Conservation (phyloP, 2,113 vertebrate species). For the Zapus hudsonius region DNA sequence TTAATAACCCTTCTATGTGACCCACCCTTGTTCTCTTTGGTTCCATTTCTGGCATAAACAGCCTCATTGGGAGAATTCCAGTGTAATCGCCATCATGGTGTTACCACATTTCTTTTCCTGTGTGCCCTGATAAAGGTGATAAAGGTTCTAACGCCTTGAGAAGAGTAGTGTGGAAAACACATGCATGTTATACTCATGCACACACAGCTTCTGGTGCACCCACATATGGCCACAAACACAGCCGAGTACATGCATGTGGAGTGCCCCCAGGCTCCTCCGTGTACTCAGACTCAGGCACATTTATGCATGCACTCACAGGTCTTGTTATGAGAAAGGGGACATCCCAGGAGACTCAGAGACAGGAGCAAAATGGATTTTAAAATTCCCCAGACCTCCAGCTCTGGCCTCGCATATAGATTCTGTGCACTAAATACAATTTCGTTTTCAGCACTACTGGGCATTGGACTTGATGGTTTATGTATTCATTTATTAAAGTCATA, state of each 20-base stretch:
- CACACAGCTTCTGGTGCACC: neutral
- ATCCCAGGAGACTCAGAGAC: neutral
- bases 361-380: neutral
- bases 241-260: neutral
- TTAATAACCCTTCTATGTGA: neutral
- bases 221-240: neutral
- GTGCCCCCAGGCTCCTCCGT: no score
- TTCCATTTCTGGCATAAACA: neutral
- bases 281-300: neutral
- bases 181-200: neutral
- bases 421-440: conserved; percentile 6
- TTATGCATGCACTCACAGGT: neutral
- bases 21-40: fast-evolving
- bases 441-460: conserved; percentile 3
- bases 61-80: neutral
- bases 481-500: conserved; percentile 75
- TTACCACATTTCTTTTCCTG: neutral
- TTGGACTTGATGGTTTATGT: conserved; percentile 30
- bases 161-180: neutral
- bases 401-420: neutral
- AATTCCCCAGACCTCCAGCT: neutral
- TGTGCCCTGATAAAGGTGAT: neutral
- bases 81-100: no score
- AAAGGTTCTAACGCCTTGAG: neutral
- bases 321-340: neutral